Evolutionary conservation across 2,888 invertebrate genomes (phyloP), one percentile per base, ranked within the genome.

Genomic region (Spodoptera exigua): DNA sequence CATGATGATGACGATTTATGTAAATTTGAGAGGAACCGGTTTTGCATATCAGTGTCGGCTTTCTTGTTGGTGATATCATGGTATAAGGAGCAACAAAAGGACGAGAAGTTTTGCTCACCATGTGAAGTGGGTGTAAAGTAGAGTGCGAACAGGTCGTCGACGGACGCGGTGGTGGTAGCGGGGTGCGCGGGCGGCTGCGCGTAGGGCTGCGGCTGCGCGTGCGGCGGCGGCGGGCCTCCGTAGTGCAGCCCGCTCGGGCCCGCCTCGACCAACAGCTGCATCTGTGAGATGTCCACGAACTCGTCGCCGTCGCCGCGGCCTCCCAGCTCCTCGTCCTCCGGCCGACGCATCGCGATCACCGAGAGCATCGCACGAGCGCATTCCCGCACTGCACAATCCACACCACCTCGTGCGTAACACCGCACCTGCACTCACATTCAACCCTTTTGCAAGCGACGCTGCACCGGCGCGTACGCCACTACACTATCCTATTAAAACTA

Each of bases 241-340:
- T 92, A 90, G 87, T 86, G 94, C 90, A 85, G 89, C 79, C 87
- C 95, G 89, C 86, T 95, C 86, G 85, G 95, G 87, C 92, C 93
- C 84, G 93, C 92, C 87, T 97, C 94, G 78, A 97, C 94, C 79
- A 97, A 91, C 87, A 97, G 96, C 83, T 97, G 97, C 88, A 97
- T 97, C 88, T 97, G 97, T 59, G 97, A 95, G 81, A 97, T 97
- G 91, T 97, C 97, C 88, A 97, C 97, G 92, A 97, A 97, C 92
- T 97, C 97, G 92, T 96, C 96, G 89, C 89, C 89, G 82, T 90
- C 92, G 89, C 87, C 92, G 86, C 92, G 91, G 74, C 90, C 89
- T 85, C 90, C 93, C 85, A 93, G 87, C 89, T 93, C 93, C 93
- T 95, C 95, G 93, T 95, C 96, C 95, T 95, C 96, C 95, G 96